A percentile compares a stretch with the other conserved stretches of the same genome.
phyloP scores from a whole-genome alignment of 2,113 vertebrate species.

The Colistium nudipinnis region DNA sequence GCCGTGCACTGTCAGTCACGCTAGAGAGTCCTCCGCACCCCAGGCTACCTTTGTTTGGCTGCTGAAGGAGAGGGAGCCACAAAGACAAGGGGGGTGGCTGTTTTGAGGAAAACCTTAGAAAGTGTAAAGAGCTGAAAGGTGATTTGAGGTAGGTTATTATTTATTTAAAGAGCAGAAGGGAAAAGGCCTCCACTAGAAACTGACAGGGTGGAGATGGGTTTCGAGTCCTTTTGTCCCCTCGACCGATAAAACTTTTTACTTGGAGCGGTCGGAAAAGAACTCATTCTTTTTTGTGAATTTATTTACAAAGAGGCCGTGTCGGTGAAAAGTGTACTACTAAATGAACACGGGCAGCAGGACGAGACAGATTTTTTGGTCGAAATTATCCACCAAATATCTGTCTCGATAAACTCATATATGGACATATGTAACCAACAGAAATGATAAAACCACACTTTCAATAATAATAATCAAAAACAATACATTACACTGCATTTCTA shows the following conservation, averaged over 20 bases:
- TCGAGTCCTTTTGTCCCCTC: background rate
- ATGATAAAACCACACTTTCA: too few species aligned
- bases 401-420: background rate
- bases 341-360: background rate
- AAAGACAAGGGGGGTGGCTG: background rate
- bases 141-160: conserved; percentile 12
- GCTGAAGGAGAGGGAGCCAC: background rate
- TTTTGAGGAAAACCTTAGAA: conserved; percentile 17
- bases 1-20: conserved; percentile 59
- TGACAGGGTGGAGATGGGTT: background rate
- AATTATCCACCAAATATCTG: background rate
- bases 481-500: background rate
- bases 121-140: conserved; percentile 15
- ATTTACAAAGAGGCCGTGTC: background rate
- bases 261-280: too few species aligned
- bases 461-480: too few species aligned
- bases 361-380: background rate
- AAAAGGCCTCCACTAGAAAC: conserved; percentile 1
- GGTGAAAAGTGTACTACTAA: background rate
- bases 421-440: background rate
- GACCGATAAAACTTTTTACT: too few species aligned
- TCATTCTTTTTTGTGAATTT: too few species aligned
- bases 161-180: conserved; percentile 17
- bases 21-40: background rate
- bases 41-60: conserved; percentile 7